Conservation (phyloP, 2,113 vertebrate genomes). For the Erinaceus europaeus region DNA sequence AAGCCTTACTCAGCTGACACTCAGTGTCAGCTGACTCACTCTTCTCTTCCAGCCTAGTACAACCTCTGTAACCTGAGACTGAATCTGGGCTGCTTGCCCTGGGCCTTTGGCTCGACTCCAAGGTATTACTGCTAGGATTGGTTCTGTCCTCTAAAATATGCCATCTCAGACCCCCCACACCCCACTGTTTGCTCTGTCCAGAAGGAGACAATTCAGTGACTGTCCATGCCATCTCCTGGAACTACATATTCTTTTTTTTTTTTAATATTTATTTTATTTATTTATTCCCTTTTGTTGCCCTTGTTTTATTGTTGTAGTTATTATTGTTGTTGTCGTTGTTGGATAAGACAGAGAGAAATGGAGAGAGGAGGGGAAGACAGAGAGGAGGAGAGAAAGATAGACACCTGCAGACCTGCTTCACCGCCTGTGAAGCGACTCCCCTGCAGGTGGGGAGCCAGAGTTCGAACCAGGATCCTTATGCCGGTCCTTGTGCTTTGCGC, state of each 20-base stretch:
- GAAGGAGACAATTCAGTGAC: not conserved
- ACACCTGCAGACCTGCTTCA: too few species aligned
- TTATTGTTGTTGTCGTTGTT: too few species aligned
- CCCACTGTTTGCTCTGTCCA: not conserved
- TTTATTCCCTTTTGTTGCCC: too few species aligned
- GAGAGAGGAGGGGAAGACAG: too few species aligned
- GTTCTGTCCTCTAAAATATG: not conserved
- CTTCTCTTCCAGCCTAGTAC: not conserved
- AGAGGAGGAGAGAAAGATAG: too few species aligned
- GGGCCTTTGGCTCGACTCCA: not conserved
- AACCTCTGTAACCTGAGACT: not conserved
- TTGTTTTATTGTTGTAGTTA: too few species aligned
- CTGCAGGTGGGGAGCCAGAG: too few species aligned
- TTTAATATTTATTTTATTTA: too few species aligned
- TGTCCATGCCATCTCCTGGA: not conserved
- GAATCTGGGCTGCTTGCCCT: not conserved
- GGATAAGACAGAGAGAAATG: too few species aligned
- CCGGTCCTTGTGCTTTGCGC: too few species aligned
- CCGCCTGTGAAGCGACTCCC: too few species aligned
- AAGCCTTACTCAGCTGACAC: not conserved
- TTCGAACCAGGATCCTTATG: too few species aligned
- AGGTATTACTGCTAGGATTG: slow-evolving; percentile 12
- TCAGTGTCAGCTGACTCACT: not conserved
- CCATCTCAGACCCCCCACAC: not conserved
- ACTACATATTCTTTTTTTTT: not conserved